Evolutionary conservation across 2,888 invertebrate species (phyloP), one percentile per base, ranked within the genome.

Genomic region (Nomada ferruginata): DNA sequence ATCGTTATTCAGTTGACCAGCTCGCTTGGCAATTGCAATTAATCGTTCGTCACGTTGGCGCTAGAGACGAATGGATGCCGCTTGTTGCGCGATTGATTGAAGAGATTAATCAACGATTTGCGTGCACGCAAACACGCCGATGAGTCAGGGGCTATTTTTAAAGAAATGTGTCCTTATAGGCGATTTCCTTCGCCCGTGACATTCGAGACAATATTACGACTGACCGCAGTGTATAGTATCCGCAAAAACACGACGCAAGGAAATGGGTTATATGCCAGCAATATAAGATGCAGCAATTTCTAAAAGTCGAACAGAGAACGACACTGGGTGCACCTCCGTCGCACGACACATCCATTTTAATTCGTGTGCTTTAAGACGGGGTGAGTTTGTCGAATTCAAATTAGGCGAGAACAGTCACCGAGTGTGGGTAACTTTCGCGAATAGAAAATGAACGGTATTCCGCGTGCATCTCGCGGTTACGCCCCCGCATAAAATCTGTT

Each of bases 401-500:
- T 81, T 60, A 81, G 60, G 29, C 63, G n/a, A 52, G 66, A 63
- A 63, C 61, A 78, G 59, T 83, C 71, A 53, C 74, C 75, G 47
- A 60, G 57, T 65, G 66, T 61, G 61, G 76, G 78, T 78, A 76
- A 79, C 83, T 76, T 79, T 76, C 50, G 13, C 36, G 73, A 86
- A 84, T 75, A 82, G 76, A 73, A 71, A 77, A 77, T 63, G 81
- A 87, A 81, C 29, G 71, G 66, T 70, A 76, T 85, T 65, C 70
- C 73, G 71, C 36, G 77, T 50, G 68, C 72, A 72, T 72, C 44
- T 69, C 80, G 78, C 81, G 85, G 76, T 84, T 84, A 87, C 83
- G 82, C 77, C 80, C 3, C 57, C 53, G 66, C 83, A 85, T 89
- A 83, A 90, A 90, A 87, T 89, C 85, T 91, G 90, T 91, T 91